Conservation (phyloP, 2,113 vertebrate species). For the Plectropomus leopardus region DNA sequence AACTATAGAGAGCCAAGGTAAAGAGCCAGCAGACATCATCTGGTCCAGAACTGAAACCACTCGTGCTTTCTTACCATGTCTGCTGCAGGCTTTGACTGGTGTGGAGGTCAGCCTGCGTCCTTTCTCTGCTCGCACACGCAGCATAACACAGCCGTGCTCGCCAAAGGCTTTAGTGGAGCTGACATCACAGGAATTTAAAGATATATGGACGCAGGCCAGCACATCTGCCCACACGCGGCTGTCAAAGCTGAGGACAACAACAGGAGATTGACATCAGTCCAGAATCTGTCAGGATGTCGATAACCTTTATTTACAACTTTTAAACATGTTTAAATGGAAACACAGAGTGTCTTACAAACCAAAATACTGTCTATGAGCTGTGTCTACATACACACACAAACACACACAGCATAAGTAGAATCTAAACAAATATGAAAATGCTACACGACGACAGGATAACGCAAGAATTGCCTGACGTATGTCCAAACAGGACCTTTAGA, state of each 20-base stretch:
- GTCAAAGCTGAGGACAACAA: constrained; percentile 22
- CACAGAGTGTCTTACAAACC: background rate
- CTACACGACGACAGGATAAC: background rate
- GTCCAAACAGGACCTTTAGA: background rate
- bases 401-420: too few relatives aligned
- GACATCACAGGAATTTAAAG: constrained; percentile 37
- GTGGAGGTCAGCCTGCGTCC: background rate
- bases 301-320: too few relatives aligned
- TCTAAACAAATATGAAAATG: background rate
- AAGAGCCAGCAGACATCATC: too few relatives aligned
- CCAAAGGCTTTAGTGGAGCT: background rate
- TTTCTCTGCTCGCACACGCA: constrained; percentile 30
- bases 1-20: too few relatives aligned
- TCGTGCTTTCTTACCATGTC: constrained; percentile 23
- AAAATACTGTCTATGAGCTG: background rate
- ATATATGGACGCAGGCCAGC: background rate
- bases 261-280: background rate
- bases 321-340: background rate
- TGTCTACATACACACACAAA: background rate
- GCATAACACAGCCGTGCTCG: constrained; percentile 25
- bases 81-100: constrained; percentile 39
- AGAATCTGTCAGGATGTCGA: background rate
- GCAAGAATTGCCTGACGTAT: background rate
- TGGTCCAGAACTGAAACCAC: too few relatives aligned
- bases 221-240: background rate